Percentiles rank a stretch among this genome's conserved stretches.
These are phyloP conservation scores for Cheilosia impressa DNA, from an alignment of 2,888 invertebrate genomes.

Conservation along the genomic window DNA sequence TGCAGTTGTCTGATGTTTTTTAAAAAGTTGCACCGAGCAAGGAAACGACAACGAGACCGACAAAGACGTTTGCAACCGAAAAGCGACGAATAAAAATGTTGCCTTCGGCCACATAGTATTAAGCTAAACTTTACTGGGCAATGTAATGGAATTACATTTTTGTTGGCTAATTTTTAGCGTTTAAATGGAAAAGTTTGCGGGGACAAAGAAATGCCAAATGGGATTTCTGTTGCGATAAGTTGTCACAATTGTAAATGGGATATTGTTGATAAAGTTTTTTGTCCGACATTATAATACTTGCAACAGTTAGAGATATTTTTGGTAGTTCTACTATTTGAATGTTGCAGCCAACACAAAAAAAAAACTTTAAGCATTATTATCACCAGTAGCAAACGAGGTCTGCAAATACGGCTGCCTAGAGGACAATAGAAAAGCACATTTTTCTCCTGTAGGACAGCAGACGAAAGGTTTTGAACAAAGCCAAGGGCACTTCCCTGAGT, in stretches of 20 bases:
- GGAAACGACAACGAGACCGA: slow-evolving; percentile 24
- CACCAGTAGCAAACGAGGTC: no score
- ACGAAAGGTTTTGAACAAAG: no score
- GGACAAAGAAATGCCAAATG: slow-evolving; percentile 22
- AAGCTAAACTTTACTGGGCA: slow-evolving; percentile 50
- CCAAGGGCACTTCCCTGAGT: no score
- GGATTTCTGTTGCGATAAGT: slow-evolving; percentile 32
- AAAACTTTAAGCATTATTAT: no score
- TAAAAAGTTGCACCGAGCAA: slow-evolving; percentile 44
- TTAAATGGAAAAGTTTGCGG: slow-evolving; percentile 62
- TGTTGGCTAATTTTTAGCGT: slow-evolving; percentile 71
- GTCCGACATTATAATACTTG: no score
- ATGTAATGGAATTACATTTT: slow-evolving; percentile 72
- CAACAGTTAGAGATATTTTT: not conserved
- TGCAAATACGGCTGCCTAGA: no score
- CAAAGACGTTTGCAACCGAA: not conserved
- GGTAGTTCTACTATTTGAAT: not conserved
- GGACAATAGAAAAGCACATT: no score
- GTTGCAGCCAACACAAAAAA: no score
- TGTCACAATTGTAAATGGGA: slow-evolving; percentile 31
- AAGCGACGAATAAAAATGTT: not conserved
- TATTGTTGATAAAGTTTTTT: slow-evolving; percentile 12
- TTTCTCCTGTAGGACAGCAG: no score
- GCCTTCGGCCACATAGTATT: slow-evolving; percentile 41
- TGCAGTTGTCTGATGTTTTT: slow-evolving; percentile 54